A percentile compares a stretch with the other conserved stretches of the same genome.
Conservation (phyloP, 2,888 invertebrate genomes). For the Rhamphomyia laevipes region DNA sequence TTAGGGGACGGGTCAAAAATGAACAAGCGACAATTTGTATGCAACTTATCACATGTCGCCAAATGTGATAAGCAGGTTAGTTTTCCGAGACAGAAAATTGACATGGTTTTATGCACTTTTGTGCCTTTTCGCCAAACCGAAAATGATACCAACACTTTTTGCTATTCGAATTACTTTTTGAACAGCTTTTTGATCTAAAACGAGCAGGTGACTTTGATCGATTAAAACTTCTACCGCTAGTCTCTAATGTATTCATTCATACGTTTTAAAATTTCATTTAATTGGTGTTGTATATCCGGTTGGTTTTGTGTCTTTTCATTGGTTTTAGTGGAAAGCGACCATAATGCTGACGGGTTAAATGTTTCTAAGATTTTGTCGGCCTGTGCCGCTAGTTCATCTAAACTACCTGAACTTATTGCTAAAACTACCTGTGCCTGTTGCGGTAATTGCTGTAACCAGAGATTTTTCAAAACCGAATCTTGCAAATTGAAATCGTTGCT, state of each 20-base stretch:
- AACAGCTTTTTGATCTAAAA: no score
- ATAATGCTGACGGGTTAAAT: background rate
- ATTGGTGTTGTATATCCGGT: no score
- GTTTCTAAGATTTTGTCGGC: background rate
- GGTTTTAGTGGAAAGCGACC: no score
- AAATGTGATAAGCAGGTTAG: background rate
- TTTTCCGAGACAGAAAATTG: background rate
- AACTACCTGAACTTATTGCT: background rate
- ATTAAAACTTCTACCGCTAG: no score
- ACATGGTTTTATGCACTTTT: background rate
- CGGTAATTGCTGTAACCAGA: background rate
- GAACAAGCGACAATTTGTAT: background rate
- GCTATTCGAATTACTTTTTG: background rate
- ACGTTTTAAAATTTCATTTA: no score
- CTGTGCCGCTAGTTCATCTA: background rate
- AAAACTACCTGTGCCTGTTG: background rate
- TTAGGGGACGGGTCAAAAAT: background rate
- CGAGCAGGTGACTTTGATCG: no score
- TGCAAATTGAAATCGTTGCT: background rate
- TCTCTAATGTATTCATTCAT: no score
- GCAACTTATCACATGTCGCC: background rate
- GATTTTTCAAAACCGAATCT: background rate
- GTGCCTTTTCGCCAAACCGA: background rate
- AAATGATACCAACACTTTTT: background rate
- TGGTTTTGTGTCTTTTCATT: no score